Evolutionary conservation across 2,888 invertebrate genomes (phyloP).

Genomic region (Prosapia bicincta): DNA sequence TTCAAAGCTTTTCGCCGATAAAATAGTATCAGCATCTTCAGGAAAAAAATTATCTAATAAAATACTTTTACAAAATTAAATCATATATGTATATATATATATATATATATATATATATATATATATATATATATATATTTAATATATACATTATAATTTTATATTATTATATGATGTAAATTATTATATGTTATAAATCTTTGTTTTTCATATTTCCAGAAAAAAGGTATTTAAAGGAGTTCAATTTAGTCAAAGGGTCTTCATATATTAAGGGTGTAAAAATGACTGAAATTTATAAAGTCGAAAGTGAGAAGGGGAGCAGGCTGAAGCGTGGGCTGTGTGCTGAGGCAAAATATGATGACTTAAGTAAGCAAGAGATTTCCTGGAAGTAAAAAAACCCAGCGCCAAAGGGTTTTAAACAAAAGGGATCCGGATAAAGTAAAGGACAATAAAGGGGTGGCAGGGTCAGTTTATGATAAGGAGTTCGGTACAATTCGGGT

Average conservation of each 20-base stretch:
- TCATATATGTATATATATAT: too few species aligned
- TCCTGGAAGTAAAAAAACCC: slow-evolving; percentile 21
- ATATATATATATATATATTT: too few species aligned
- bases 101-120: too few species aligned
- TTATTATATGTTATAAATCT: too few species aligned
- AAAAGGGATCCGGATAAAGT: slow-evolving; percentile 24
- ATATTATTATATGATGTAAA: too few species aligned
- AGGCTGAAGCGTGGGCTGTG: neutral
- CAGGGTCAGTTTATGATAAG: slow-evolving; percentile 32
- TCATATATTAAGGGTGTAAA: neutral
- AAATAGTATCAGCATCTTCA: too few species aligned
- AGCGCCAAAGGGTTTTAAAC: slow-evolving; percentile 25
- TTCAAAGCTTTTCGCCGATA: too few species aligned
- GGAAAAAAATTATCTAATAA: too few species aligned
- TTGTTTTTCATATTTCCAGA: too few species aligned
- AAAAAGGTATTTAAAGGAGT: neutral
- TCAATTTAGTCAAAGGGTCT: neutral
- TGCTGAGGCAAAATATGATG: slow-evolving; percentile 20
- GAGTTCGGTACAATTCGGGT: slow-evolving; percentile 28
- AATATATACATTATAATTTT: too few species aligned
- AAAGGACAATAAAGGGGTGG: slow-evolving; percentile 24
- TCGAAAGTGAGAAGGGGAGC: neutral
- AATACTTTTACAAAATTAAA: too few species aligned
- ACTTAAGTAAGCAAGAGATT: slow-evolving; percentile 18
- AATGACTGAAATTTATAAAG: neutral